Base-by-base conservation (phyloP, 92 coral and sea anemone species). In the Zoanthus sociatus region DNA sequence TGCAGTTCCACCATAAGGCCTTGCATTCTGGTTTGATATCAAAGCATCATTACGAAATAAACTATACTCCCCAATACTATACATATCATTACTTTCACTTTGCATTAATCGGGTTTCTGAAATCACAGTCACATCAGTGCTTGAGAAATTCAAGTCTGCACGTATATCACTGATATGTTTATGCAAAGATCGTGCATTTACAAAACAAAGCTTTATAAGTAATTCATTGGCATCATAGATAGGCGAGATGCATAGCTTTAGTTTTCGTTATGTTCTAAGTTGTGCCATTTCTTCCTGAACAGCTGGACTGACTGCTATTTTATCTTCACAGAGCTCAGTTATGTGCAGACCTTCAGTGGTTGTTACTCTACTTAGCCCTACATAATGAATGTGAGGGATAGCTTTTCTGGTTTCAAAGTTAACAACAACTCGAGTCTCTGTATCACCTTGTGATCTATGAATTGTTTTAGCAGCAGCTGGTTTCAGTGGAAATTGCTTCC, bases 1-100 rank as follows among this genome's bases (percentile, higher is more conserved):
- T 86, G 91, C 95, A 71, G 88, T 92, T 30, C 93, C 95, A 74
- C 87, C 89, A 90, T 51, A 90, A 48, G 91, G 93, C 70, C 89
- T 44, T 58, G 66, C 66, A 16, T 58, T 58, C 66, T 58, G 66
- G 66, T 58, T 58, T 58, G 66, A 58, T 58, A 58, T 58, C 66
- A 58, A 58, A 58, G 66, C 66, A 58, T 16, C 66, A 58, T 58
- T 58, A 58, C 26, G 21, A 58, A 58, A 58, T 16, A 58, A 58
- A 58, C 66, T 58, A 58, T 58, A 58, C 66, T 58, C 66, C 66
- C 66, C 66, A 58, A 58, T 58, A 58, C 66, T 58, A 58, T 58
- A 58, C 66, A 58, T 58, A 58, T 58, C 66, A 58, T 58, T 58
- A 21, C 66, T 58, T 58, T 58, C 66, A 58, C 66, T 58, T 58